Evolutionary conservation across 2,888 invertebrate species (phyloP).

Genomic region (Cryptops parisi): DNA sequence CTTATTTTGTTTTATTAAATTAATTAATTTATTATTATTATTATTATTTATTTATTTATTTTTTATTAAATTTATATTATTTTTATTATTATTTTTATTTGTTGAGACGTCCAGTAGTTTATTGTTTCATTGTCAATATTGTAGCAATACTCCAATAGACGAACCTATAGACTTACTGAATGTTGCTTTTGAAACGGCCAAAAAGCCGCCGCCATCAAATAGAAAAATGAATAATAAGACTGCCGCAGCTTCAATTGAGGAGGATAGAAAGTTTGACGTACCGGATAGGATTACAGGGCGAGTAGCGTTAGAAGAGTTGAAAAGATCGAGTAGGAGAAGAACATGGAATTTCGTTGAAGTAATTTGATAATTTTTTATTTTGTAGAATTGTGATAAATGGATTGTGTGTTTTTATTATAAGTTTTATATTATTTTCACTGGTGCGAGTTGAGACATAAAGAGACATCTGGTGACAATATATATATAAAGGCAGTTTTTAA

Average conservation of each 20-base stretch:
- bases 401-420: neutral
- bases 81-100: too few species aligned
- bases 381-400: too few species aligned
- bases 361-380: conserved; percentile 13
- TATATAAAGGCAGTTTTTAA: too few species aligned
- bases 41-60: too few species aligned
- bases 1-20: too few species aligned
- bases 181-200: conserved; percentile 59
- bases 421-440: too few species aligned
- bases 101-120: too few species aligned
- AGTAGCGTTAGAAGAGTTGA: conserved; percentile 52
- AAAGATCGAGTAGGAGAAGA: conserved; percentile 50
- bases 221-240: neutral
- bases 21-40: too few species aligned
- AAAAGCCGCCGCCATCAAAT: conserved; percentile 8
- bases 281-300: conserved; percentile 73
- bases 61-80: too few species aligned
- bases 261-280: conserved; percentile 36
- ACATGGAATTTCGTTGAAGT: conserved; percentile 70
- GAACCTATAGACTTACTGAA: conserved; percentile 81
- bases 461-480: too few species aligned
- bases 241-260: conserved; percentile 1
- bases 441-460: too few species aligned
- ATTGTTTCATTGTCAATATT: too few species aligned
- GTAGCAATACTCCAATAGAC: conserved; percentile 29